Percentiles rank a stretch among this genome's conserved stretches.
Evolutionary conservation across 2,113 vertebrate species (phyloP).

Genomic region (Galbula dea): DNA sequence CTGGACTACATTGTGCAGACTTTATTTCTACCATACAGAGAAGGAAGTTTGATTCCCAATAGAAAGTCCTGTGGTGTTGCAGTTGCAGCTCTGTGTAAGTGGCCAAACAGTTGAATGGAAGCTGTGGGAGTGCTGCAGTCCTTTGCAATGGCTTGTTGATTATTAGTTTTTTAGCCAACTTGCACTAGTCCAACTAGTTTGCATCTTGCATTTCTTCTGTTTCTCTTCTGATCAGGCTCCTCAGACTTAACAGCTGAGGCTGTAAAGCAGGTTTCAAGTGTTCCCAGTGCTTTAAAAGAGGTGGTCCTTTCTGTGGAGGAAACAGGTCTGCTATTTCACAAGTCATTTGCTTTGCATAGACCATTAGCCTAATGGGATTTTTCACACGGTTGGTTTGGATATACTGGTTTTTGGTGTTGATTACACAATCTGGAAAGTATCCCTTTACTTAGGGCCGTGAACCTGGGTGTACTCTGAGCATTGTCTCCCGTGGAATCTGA

Average conservation of each 20-base stretch:
- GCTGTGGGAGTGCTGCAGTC: neutral
- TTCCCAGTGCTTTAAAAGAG: neutral
- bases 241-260: neutral
- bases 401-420: neutral
- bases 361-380: neutral
- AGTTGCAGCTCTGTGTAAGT: neutral
- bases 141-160: rapidly evolving
- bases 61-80: neutral
- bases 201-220: neutral
- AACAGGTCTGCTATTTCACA: neutral
- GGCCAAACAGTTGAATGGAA: neutral
- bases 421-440: neutral
- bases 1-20: neutral
- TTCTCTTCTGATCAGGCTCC: neutral
- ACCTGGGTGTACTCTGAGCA: neutral
- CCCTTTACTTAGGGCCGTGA: neutral
- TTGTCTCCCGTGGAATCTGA: neutral
- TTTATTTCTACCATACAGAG: neutral
- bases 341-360: neutral
- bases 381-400: neutral
- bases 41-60: neutral
- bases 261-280: neutral
- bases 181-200: neutral
- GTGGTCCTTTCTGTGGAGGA: neutral
- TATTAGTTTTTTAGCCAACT: neutral